phyloP scores from a whole-genome alignment of 2,797 vertebrate genomes.

The Buceros bicornis region DNA sequence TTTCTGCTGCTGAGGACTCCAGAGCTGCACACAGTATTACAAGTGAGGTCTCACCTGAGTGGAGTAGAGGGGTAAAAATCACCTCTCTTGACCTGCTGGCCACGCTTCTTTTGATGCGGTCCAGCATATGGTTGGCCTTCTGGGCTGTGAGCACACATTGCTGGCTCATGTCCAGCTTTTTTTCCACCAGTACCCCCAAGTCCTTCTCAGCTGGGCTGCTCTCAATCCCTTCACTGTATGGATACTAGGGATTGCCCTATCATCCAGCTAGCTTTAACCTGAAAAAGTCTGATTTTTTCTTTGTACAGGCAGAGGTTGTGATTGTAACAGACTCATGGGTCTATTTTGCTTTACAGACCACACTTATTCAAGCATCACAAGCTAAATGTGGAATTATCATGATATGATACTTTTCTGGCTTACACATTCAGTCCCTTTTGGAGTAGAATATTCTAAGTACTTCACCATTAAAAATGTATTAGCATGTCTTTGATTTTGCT shows the following conservation, averaged over 20 bases:
- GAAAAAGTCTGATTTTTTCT: background rate
- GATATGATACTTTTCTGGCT: background rate
- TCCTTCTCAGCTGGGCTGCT: no score
- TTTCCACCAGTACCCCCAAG: no score
- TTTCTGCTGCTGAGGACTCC: no score
- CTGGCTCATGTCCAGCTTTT: no score
- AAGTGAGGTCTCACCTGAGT: no score
- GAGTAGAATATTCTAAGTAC: background rate
- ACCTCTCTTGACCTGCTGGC: no score
- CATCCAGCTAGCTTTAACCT: background rate
- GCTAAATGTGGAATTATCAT: background rate
- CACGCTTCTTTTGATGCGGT: no score
- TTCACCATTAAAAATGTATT: slow-evolving; percentile 18
- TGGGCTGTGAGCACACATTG: no score
- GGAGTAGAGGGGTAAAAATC: no score
- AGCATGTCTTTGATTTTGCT: background rate
- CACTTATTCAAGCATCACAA: background rate
- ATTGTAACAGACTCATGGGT: background rate
- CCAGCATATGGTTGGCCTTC: no score
- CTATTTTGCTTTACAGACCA: background rate
- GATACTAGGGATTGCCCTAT: background rate
- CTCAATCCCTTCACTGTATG: no score
- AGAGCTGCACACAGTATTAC: no score
- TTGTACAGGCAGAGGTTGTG: background rate
- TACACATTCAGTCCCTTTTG: background rate